A percentile compares a stretch with the other conserved stretches of the same genome.
phyloP scores from a whole-genome alignment of 2,888 invertebrate genomes.

The Eumacrocentrus americanus region DNA sequence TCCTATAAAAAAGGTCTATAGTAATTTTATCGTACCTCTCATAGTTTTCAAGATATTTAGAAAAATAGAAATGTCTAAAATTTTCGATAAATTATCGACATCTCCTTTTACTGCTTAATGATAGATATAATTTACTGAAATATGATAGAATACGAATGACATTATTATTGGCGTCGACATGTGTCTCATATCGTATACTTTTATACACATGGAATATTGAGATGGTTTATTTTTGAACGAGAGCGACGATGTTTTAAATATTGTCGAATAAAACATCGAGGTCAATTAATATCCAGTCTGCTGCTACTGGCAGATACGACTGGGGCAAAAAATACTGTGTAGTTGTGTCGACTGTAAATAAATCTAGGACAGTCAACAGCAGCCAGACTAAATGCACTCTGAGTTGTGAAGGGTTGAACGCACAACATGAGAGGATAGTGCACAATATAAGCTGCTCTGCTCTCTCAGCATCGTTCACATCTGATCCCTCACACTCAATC shows the following conservation, averaged over 20 bases:
- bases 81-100: no score
- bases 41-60: background rate
- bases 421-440: constrained; percentile 1
- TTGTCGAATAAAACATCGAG: background rate
- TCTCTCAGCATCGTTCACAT: background rate
- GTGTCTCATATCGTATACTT: no score
- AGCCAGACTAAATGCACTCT: background rate
- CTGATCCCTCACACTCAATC: background rate
- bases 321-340: background rate
- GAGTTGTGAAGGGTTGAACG: constrained; percentile 11
- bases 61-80: background rate
- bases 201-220: background rate
- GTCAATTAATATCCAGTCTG: background rate
- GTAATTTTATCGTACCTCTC: no score
- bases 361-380: constrained; percentile 10
- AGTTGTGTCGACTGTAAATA: constrained; percentile 16
- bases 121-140: background rate
- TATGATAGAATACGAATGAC: background rate
- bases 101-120: no score
- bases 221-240: background rate
- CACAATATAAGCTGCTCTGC: constrained; percentile 1
- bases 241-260: background rate
- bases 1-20: no score
- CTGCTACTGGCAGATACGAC: constrained; percentile 1
- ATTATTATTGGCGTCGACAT: no score